Evolutionary conservation across 2,888 invertebrate species (phyloP).

Genomic region (Lithophane leautieri): DNA sequence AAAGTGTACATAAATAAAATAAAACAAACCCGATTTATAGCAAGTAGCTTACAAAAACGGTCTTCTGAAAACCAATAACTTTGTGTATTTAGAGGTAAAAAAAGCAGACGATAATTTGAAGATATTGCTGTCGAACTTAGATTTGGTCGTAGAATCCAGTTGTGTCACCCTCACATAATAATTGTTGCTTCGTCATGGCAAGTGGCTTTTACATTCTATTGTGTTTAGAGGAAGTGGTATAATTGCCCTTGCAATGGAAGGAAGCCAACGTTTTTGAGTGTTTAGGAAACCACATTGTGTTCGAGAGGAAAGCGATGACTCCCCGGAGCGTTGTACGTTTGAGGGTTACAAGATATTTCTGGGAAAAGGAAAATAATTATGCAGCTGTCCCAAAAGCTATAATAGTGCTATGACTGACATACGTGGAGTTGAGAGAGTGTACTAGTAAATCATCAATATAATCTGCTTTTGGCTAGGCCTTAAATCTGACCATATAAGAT

Average conservation of each 20-base stretch:
- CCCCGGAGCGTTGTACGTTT: slow-evolving; percentile 30
- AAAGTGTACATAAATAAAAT: slow-evolving; percentile 10
- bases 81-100: neutral
- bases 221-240: slow-evolving; percentile 85
- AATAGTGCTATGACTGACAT: neutral
- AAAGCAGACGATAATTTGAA: neutral
- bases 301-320: slow-evolving; percentile 58
- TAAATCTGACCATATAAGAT: neutral
- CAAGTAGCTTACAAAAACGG: neutral
- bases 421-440: neutral
- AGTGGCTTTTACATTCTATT: slow-evolving; percentile 84
- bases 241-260: slow-evolving; percentile 84
- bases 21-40: neutral
- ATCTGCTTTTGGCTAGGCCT: neutral
- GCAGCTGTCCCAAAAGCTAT: neutral
- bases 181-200: slow-evolving; percentile 75
- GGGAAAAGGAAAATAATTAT: slow-evolving; percentile 8
- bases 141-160: slow-evolving; percentile 53
- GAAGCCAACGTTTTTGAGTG: slow-evolving; percentile 81
- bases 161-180: slow-evolving; percentile 72
- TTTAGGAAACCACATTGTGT: slow-evolving; percentile 75
- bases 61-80: neutral
- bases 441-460: neutral
- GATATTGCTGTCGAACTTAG: slow-evolving; percentile 13
- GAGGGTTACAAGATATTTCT: slow-evolving; percentile 27